Conservation (phyloP, 2,113 vertebrate genomes). For the Leucopsar rothschildi region DNA sequence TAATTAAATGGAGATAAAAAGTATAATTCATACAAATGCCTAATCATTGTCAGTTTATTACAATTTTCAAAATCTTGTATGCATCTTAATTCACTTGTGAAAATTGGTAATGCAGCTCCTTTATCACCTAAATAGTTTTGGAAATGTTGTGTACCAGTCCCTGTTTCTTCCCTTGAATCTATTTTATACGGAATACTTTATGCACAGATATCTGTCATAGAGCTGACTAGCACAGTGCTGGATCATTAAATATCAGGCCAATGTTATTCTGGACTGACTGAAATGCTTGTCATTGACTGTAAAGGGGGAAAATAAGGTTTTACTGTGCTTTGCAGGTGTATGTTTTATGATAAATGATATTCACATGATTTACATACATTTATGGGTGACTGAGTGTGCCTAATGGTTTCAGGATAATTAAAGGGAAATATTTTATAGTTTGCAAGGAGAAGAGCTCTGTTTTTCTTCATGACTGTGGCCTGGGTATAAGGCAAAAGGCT, state of each 20-base stretch:
- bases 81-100: background rate
- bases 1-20: background rate
- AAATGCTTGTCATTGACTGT: background rate
- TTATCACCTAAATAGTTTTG: background rate
- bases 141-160: background rate
- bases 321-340: background rate
- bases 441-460: background rate
- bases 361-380: background rate
- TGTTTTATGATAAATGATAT: background rate
- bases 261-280: background rate
- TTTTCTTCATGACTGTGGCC: background rate
- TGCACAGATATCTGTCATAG: background rate
- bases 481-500: background rate
- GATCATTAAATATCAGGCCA: background rate
- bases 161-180: background rate
- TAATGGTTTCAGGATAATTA: background rate
- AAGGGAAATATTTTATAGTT: background rate
- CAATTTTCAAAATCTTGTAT: background rate
- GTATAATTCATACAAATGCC: background rate
- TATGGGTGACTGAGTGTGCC: background rate
- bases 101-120: background rate
- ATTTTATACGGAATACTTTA: background rate
- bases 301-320: background rate
- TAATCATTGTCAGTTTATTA: background rate
- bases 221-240: background rate